Conservation (phyloP, 2,797 vertebrate species). For the Myoxocephalus aenaeus region DNA sequence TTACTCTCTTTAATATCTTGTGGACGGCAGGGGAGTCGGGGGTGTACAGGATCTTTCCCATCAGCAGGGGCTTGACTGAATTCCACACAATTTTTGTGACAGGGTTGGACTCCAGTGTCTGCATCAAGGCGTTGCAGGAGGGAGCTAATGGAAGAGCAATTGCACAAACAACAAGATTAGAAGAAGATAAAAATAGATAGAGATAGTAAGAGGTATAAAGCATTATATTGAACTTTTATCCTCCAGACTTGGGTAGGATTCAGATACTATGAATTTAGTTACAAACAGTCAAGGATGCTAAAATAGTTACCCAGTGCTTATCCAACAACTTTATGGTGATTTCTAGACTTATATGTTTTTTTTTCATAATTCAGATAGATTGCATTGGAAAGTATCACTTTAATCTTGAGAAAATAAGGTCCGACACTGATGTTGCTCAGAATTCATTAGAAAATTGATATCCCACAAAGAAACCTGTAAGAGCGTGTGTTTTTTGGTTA, state of each 20-base stretch:
- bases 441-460: background rate
- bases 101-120: conserved; percentile 94
- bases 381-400: background rate
- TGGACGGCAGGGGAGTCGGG: conserved; percentile 90
- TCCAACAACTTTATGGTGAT: background rate
- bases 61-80: conserved; percentile 94
- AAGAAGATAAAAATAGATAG: background rate
- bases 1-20: conserved; percentile 94
- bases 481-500: too few species aligned
- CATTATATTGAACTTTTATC: background rate
- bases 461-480: background rate
- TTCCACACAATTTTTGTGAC: conserved; percentile 95
- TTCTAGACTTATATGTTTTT: background rate
- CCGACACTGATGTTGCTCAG: background rate
- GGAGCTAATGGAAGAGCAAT: conserved; percentile 82
- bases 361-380: background rate
- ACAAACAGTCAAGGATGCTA: background rate
- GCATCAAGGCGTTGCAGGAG: conserved; percentile 94
- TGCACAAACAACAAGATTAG: conserved; percentile 1
- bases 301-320: background rate
- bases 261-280: background rate
- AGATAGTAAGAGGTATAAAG: background rate
- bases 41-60: conserved; percentile 96
- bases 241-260: background rate
- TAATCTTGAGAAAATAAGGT: background rate